Evolutionary conservation across 2,888 invertebrate genomes (phyloP).

Genomic region (Dynastes maya): DNA sequence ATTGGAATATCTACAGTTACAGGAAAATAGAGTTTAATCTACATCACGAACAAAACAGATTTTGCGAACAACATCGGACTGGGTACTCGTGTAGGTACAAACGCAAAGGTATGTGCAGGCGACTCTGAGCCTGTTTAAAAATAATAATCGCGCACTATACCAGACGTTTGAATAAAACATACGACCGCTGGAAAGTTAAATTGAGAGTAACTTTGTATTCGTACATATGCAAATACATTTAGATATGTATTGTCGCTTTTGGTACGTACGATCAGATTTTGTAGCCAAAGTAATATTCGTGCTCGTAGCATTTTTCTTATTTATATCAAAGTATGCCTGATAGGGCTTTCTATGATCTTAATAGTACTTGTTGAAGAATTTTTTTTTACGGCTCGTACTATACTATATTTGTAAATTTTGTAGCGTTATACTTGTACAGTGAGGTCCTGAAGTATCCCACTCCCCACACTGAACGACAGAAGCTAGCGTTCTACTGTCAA

Average conservation of each 20-base stretch:
- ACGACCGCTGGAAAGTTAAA: constrained; percentile 25
- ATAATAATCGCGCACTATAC: constrained; percentile 20
- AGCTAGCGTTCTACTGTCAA: too few relatives aligned
- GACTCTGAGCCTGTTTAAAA: constrained; percentile 12
- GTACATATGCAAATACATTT: constrained; percentile 26
- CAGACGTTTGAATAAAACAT: constrained; percentile 27
- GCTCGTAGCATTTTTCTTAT: too few relatives aligned
- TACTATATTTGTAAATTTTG: too few relatives aligned
- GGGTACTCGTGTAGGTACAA: constrained; percentile 15
- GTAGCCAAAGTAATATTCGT: neutral
- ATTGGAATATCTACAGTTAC: constrained; percentile 4
- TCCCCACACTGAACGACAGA: too few relatives aligned
- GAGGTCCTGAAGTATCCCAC: too few relatives aligned
- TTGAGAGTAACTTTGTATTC: constrained; percentile 28
- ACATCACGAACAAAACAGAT: constrained; percentile 12
- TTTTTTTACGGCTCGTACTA: too few relatives aligned
- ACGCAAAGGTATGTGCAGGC: neutral
- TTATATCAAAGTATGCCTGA: too few relatives aligned
- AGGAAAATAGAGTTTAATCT: constrained; percentile 18
- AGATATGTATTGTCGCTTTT: neutral
- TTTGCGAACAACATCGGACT: constrained; percentile 2
- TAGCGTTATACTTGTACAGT: too few relatives aligned
- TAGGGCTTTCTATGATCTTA: too few relatives aligned
- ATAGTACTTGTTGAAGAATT: too few relatives aligned
- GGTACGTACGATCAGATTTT: constrained; percentile 2